Conservation (phyloP, 2,797 vertebrate species). For the Etheostoma perlongum region DNA sequence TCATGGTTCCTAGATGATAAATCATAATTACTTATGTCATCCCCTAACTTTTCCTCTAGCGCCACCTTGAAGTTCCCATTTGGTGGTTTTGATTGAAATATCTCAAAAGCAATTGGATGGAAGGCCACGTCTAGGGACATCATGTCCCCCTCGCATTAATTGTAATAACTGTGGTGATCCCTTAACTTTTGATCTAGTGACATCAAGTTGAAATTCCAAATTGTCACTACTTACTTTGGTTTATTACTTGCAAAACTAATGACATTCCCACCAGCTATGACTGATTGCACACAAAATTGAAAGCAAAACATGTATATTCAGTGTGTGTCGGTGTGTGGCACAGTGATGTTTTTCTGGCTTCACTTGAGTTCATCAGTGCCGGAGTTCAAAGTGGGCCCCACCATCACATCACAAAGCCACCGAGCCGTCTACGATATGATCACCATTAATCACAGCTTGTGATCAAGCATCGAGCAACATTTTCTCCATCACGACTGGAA, state of each 20-base stretch:
- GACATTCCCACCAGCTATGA: neutral
- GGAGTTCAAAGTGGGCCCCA: conserved; percentile 67
- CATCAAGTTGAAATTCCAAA: neutral
- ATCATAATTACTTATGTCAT: neutral
- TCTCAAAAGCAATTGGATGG: neutral
- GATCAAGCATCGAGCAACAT: conserved; percentile 58
- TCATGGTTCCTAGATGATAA: neutral
- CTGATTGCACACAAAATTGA: conserved; percentile 27
- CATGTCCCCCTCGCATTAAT: neutral
- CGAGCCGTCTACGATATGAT: conserved; percentile 66
- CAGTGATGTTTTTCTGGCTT: conserved; percentile 54
- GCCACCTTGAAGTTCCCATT: neutral
- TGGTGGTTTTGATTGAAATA: neutral
- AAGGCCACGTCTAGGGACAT: neutral
- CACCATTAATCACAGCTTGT: conserved; percentile 74
- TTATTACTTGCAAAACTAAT: neutral
- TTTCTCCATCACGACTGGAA: conserved; percentile 68
- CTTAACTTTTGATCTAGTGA: neutral
- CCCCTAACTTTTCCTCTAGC: neutral
- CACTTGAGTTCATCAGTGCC: conserved; percentile 51
- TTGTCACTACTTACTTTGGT: neutral
- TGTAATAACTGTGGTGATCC: neutral
- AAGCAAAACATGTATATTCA: conserved; percentile 39
- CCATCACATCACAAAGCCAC: conserved; percentile 65
- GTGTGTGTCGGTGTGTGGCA: conserved; percentile 18